Evolutionary conservation across 2,888 invertebrate genomes (phyloP), one percentile per base, ranked within the genome.

Genomic region (Anthrax anthrax): DNA sequence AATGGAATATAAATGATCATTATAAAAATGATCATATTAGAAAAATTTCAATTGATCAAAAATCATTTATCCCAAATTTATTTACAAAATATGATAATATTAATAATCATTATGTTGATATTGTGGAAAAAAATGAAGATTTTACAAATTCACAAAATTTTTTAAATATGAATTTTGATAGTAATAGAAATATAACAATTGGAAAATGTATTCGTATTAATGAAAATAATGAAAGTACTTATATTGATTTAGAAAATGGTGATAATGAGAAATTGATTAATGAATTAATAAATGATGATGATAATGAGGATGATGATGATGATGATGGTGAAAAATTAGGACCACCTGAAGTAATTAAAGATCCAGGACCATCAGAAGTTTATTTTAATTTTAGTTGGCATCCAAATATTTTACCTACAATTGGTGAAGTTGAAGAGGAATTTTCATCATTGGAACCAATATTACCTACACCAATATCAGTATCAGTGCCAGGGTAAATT

Each of bases 361-460:
- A 66, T 0, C 67, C 65, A 0, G 67, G 67, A 0, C 67, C 68
- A 1, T 68, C 69, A 1, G 68, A 69, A 54, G 68, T 67, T 0
- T 69, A 69, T 50, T 69, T 69, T 48, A 69, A 69, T 52, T 67
- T 63, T 42, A 50, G 50, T 39, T 69, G 68, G 68, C 65, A 65
- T 46, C 61, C 67, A n/a, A 65, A 63, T 53, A 64, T 66, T 64
- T 46, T 68, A 54, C 69, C 68, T 8, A 69, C 68, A 14, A 69
- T 69, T 45, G 68, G 68, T 0, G 68, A 68, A 49, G 68, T 67
- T 0, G 68, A 69, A 47, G 68, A 69, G 50, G 68, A 69, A 51
- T 62, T 63, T 47, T 67, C 69, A 2, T 69, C 68, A 5, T 47
- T 69, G 51, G 69, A 69, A 47, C 58, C 57, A 6, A 65, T 37